Evolutionary conservation across 2,888 invertebrate species (phyloP), one percentile per base, ranked within the genome.

Genomic region (Plagiodera versicolora): DNA sequence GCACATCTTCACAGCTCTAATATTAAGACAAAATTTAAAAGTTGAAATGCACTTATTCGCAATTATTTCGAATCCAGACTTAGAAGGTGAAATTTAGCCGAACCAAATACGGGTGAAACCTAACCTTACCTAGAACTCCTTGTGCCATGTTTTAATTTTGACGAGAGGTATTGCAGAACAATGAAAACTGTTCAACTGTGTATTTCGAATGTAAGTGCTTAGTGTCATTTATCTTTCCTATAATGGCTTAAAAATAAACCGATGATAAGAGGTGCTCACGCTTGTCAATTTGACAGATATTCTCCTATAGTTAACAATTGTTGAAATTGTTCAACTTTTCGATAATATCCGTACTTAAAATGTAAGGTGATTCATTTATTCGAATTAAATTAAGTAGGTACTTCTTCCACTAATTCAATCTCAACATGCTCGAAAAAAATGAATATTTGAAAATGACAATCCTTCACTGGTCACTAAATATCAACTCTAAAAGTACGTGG

Each of bases 221-320:
- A 66, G 68, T 70, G 76, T 78, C 77, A 78, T 79, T 78, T 79
- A 78, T 80, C 79, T 80, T 79, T 80, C 78, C 77, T 79, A 14
- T 39, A 79, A 78, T 74, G 73, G 74, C 71, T 72, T 70, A 63
- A 63, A n/a, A 39, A 44, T 60, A 62, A 63, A 61, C 58, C 58
- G 62, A 64, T 58, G 60, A 58, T 61, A 47, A 58, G 60, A 63
- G 56, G 58, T 59, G 56, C 61, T 62, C 53, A 56, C 58, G 64
- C 64, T 65, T 58, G 58, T 60, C 61, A 54, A 55, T 61, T 62
- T 58, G 56, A 58, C 60, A 56, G 55, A 64, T 57, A 61, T 59
- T 61, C 58, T 61, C 60, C 54, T 65, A 66, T 69, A 69, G 67
- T 72, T 71, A 74, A 72, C 72, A 68, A 61, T 61, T 56, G 51